These are phyloP conservation scores for Tricholauxania praeusta DNA, from an alignment of 2,888 invertebrate species.

Conservation along the genomic window DNA sequence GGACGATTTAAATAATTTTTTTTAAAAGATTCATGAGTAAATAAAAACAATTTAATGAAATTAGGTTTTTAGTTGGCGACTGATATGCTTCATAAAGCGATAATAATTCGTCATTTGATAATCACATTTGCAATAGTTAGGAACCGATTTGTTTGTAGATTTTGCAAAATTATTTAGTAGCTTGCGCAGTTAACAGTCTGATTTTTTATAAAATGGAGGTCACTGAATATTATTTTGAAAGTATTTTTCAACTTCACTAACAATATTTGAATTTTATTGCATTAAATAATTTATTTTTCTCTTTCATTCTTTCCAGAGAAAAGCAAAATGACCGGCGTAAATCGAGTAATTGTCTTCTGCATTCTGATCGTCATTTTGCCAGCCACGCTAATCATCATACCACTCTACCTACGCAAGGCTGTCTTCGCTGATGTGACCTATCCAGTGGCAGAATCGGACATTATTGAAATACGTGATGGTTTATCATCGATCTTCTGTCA, in stretches of 20 bases:
- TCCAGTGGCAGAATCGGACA: constrained; percentile 85
- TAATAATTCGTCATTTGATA: constrained; percentile 40
- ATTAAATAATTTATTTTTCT: neutral
- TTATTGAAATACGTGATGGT: constrained; percentile 84
- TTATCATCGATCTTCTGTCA: constrained; percentile 87
- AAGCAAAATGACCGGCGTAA: constrained; percentile 83
- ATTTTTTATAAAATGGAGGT: constrained; percentile 46
- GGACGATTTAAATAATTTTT: too few relatives aligned
- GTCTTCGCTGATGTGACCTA: constrained; percentile 83
- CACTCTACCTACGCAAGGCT: constrained; percentile 81
- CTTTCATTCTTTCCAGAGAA: constrained; percentile 70
- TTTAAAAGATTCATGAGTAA: too few relatives aligned
- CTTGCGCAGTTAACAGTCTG: neutral
- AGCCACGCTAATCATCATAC: constrained; percentile 79
- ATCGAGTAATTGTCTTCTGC: constrained; percentile 83
- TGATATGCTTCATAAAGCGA: constrained; percentile 27
- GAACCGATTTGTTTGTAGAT: constrained; percentile 29
- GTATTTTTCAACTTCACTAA: constrained; percentile 43
- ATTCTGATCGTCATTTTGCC: constrained; percentile 81
- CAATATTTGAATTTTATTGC: too few relatives aligned
- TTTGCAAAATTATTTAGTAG: neutral
- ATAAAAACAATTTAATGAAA: constrained; percentile 11
- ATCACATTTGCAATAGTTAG: constrained; percentile 34
- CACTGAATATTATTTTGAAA: constrained; percentile 63
- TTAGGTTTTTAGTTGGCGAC: constrained; percentile 6